A percentile compares a stretch with the other conserved stretches of the same genome.
These are phyloP conservation scores for Sternotherus odoratus DNA, from an alignment of 2,797 vertebrate species.

Conservation along the genomic window DNA sequence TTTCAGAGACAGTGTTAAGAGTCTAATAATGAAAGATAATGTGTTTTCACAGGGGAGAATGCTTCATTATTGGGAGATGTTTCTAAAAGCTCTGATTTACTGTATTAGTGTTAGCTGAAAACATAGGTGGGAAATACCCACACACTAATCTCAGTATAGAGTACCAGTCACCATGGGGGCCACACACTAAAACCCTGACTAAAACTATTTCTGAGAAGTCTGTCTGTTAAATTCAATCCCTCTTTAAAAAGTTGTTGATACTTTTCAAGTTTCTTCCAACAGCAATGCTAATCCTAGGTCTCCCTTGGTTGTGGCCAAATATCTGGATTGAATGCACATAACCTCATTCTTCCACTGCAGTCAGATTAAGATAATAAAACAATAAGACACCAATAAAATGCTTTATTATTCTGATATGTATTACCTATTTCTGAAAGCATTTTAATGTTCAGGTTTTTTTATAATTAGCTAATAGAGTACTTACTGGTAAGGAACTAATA, in stretches of 20 bases:
- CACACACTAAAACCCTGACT: neutral
- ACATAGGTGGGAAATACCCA: neutral
- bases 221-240: neutral
- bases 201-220: neutral
- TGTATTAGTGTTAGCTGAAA: neutral
- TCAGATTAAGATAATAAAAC: neutral
- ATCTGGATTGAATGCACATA: neutral
- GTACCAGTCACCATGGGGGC: neutral
- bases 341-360: neutral
- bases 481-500: constrained; percentile 1
- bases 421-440: neutral
- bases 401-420: neutral
- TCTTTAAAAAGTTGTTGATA: neutral
- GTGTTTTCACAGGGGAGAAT: neutral
- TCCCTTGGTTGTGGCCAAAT: neutral
- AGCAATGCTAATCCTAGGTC: neutral
- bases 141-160: neutral
- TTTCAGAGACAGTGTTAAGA: neutral
- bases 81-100: neutral
- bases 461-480: neutral
- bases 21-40: neutral
- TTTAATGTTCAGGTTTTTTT: neutral
- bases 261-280: neutral
- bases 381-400: neutral
- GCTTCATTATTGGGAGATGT: neutral